Evolutionary conservation across 2,888 invertebrate genomes (phyloP), one percentile per base, ranked within the genome.

Genomic region (Lamellibrachia columna): DNA sequence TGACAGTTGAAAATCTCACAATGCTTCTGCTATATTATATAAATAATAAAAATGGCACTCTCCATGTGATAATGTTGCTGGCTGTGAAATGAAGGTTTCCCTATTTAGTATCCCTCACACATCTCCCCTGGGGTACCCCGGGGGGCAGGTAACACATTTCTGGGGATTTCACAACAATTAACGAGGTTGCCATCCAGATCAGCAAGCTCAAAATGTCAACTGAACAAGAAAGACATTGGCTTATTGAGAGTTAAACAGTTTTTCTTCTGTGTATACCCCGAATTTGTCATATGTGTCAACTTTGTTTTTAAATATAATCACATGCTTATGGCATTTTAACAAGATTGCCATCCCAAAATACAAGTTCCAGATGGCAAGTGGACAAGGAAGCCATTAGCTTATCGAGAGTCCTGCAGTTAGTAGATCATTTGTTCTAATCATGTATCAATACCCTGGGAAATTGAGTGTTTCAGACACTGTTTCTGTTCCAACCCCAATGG

Each of bases 391-490:
- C 40, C 40, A 40, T 40, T 40, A 40, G 40, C 40, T 40, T 40
- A 40, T 40, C 40, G 40, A 40, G 40, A 40, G 40, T 40, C 40
- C 40, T 40, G 40, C 1, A 60, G 60, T 9, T 4, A 60, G 60
- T 22, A 75, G 60, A 75, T 75, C 15, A 75, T 22, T 75, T 75
- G 75, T 75, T n/a, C 75, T n/a, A 75, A 15, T 22, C 22, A 6
- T 11, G 15, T 92, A 60, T 93, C 92, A 90, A 91, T 90, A 75
- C 22, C 28, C 3, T 91, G 53, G 52, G 58, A 92, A 53, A 53
- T 28, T 52, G 53, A 91, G 11, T 40, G 6, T 52, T 92, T 92
- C 28, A 52, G 52, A 94, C 55, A 94, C 91, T 91, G 93, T 94
- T 75, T 94, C 94, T 91, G 93, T 93, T 2, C 22, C 15, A 52